These are phyloP conservation scores for Achroia grisella DNA, from an alignment of 1,140 invertebrate species.

Conservation along the genomic window DNA sequence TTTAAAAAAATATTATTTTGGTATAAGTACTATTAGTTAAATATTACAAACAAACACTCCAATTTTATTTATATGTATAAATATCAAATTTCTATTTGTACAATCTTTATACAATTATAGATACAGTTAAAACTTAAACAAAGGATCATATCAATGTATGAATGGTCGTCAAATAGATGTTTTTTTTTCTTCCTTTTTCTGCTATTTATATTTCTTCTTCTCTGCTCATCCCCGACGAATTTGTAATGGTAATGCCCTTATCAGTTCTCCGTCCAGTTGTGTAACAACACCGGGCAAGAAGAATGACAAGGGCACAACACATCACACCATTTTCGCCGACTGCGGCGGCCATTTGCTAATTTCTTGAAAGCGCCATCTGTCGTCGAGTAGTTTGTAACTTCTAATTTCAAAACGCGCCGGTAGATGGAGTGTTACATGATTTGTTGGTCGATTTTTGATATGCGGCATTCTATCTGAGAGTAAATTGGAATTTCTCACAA, in stretches of 20 bases:
- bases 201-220: too few species aligned
- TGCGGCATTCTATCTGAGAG: slow-evolving; percentile 31
- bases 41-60: too few species aligned
- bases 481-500: slow-evolving; percentile 15
- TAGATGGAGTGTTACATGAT: slow-evolving; percentile 6
- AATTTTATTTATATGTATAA: too few species aligned
- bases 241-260: slow-evolving; percentile 56
- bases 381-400: slow-evolving; percentile 14
- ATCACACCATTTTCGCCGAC: slow-evolving; percentile 20
- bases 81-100: too few species aligned
- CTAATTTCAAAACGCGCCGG: background rate
- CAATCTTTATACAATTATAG: too few species aligned
- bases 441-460: slow-evolving; percentile 1
- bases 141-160: too few species aligned
- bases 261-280: slow-evolving; percentile 72
- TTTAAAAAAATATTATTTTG: too few species aligned
- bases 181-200: too few species aligned
- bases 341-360: background rate
- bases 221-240: too few species aligned
- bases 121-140: too few species aligned
- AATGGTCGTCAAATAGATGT: too few species aligned
- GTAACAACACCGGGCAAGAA: slow-evolving; percentile 60
- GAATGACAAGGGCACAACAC: slow-evolving; percentile 62
- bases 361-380: slow-evolving; percentile 19
- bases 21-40: too few species aligned